These are phyloP conservation scores for Musca domestica DNA, from an alignment of 1,140 invertebrate species.

Conservation along the genomic window DNA sequence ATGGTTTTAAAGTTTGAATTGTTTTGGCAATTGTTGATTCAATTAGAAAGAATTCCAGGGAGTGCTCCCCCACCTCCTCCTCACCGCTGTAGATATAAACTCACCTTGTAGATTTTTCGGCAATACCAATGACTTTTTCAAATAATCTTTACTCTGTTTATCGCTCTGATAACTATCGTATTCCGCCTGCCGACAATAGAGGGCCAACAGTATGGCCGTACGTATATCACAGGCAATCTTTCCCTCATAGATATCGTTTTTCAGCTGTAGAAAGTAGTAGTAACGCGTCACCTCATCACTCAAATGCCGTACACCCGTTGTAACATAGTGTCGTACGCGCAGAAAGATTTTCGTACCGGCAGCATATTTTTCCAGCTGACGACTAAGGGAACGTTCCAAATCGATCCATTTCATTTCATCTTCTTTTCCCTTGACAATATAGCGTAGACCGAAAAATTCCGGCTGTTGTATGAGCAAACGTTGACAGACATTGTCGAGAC, in stretches of 20 bases:
- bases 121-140: constrained; percentile 87
- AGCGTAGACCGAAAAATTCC: constrained; percentile 85
- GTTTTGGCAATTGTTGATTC: no score
- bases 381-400: constrained; percentile 86
- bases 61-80: not conserved
- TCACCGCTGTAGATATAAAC: constrained; percentile 39
- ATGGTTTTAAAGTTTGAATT: no score
- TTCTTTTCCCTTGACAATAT: constrained; percentile 62
- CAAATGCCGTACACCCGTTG: constrained; percentile 74
- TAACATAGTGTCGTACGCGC: constrained; percentile 92
- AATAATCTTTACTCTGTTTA: constrained; percentile 84
- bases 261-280: constrained; percentile 94
- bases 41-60: no score
- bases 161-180: constrained; percentile 93
- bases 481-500: constrained; percentile 89
- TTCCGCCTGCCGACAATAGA: constrained; percentile 93
- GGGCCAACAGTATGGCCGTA: constrained; percentile 84
- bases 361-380: constrained; percentile 90
- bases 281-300: constrained; percentile 92
- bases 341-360: constrained; percentile 78
- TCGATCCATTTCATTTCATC: constrained; percentile 83
- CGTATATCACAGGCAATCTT: constrained; percentile 82
- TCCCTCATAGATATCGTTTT: constrained; percentile 91
- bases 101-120: constrained; percentile 68
- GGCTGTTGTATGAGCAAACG: constrained; percentile 80